Evolutionary conservation across 2,888 invertebrate species (phyloP).

Genomic region (Mechanitis mazaeus): DNA sequence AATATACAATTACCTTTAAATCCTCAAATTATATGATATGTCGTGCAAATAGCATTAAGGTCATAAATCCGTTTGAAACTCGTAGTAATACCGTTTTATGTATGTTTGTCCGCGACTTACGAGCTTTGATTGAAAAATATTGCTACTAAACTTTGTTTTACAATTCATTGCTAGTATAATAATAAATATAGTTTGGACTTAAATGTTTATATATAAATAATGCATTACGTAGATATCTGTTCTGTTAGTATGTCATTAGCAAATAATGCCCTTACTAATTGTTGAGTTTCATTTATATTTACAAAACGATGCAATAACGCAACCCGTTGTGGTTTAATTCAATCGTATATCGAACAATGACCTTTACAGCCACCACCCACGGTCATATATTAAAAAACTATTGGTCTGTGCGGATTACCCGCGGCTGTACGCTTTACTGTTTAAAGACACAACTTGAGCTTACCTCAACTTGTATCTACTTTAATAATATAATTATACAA

Average conservation of each 20-base stretch:
- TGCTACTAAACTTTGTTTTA: conserved; percentile 19
- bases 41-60: conserved; percentile 27
- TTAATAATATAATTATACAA: no score
- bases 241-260: no score
- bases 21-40: conserved; percentile 31
- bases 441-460: background rate
- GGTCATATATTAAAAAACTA: background rate
- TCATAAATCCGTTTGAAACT: conserved; percentile 28
- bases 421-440: background rate
- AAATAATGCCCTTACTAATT: background rate
- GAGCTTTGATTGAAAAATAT: conserved; percentile 54
- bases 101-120: conserved; percentile 41
- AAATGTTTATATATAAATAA: background rate
- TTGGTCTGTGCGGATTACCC: background rate
- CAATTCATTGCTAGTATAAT: conserved; percentile 6
- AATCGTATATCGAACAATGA: background rate
- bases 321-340: no score
- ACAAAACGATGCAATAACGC: background rate
- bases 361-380: conserved; percentile 4
- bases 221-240: no score
- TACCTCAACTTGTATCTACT: no score
- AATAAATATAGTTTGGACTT: background rate
- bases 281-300: background rate
- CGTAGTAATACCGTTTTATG: conserved; percentile 34
- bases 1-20: conserved; percentile 26